Evolutionary conservation across 2,113 vertebrate genomes (phyloP), one percentile per base, ranked within the genome.

Genomic region (Elephantulus edwardii): DNA sequence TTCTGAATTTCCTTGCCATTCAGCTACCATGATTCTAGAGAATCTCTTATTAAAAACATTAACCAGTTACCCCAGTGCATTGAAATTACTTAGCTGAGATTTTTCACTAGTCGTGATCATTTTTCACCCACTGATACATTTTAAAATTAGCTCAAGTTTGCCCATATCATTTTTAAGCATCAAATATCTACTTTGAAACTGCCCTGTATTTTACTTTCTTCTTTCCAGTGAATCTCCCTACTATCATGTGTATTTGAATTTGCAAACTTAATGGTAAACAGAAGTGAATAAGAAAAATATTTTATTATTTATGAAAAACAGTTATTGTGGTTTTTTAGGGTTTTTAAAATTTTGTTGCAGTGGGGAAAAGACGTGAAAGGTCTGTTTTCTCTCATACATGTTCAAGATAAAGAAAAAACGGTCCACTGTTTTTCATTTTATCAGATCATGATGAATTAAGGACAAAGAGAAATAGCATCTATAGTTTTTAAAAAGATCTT

Each of bases 11-110:
- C 44, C 46, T 56, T 86, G 70, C 56, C 40, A 83, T 56, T 62
- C 14, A 77, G 33, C 66, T 80, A 16, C 40, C n/a, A 38, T 86
- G 75, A 89, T 76, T 81, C 75, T 94, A 70, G 81, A 82, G 68
- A 92, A 62, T 86, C 56, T 26, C 33, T 62, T 71, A 10, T 77
- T n/a, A 70, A 85, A 70, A 86, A n/a, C n/a, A 40, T 70, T 26
- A 70, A 40, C 19, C 11, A 33, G 33, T 62, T 26, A 33, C 58
- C 50, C 77, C 48, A 60, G 10, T 88, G 38, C 19, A 80, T 74
- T 26, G 56, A 50, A 86, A 62, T 82, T 50, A 81, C 81, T 71
- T 79, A 85, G 52, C 38, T 83, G 52, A 88, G 30, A 72, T 83
- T 76, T 83, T 78, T 54, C 35, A 6, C 50, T 88, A 5, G 60